Conservation (phyloP, 2,888 invertebrate species). For the Trissolcus brochymenae region DNA sequence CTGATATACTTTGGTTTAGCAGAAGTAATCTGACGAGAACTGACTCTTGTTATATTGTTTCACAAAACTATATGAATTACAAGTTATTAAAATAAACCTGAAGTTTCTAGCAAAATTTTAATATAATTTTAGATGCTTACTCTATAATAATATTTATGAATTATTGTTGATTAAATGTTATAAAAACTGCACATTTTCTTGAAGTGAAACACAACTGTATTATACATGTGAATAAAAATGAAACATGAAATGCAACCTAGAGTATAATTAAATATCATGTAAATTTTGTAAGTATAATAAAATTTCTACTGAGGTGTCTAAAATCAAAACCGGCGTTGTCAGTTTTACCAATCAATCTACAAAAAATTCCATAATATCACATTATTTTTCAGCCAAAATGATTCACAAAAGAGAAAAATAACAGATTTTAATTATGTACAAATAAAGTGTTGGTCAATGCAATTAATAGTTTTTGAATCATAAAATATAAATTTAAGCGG, state of each 20-base stretch:
- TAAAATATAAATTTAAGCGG: background rate
- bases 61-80: too few relatives aligned
- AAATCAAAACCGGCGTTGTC: too few relatives aligned
- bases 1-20: too few relatives aligned
- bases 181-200: constrained; percentile 19
- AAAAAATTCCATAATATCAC: constrained; percentile 4
- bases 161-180: constrained; percentile 28
- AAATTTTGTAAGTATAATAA: background rate
- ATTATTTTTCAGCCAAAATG: constrained; percentile 4
- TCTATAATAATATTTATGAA: background rate
- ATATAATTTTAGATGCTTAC: too few relatives aligned
- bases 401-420: constrained; percentile 58
- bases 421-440: constrained; percentile 34
- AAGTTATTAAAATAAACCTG: too few relatives aligned
- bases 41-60: too few relatives aligned
- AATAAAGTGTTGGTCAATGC: constrained; percentile 5
- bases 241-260: constrained; percentile 62
- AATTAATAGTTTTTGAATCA: too few relatives aligned
- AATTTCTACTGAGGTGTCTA: too few relatives aligned
- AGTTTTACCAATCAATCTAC: too few relatives aligned
- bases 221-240: constrained; percentile 55
- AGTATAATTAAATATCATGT: constrained; percentile 56
- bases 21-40: too few relatives aligned
- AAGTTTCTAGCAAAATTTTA: too few relatives aligned
- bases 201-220: constrained; percentile 59